Evolutionary conservation across 92 coral and sea anemone species (phyloP).

Genomic region (Actinostola sp.): DNA sequence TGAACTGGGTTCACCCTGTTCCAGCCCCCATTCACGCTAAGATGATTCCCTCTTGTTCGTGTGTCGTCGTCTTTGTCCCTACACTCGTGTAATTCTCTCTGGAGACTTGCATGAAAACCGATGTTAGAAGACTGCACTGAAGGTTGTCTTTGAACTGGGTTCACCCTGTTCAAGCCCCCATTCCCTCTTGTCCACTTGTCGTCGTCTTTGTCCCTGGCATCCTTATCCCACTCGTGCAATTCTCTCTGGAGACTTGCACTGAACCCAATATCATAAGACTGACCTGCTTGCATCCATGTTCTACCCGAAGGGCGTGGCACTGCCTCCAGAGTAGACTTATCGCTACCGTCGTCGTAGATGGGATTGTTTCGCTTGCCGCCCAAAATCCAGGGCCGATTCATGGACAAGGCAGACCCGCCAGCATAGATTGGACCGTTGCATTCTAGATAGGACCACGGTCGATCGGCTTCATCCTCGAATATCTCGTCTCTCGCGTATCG

Average conservation of each 20-base stretch:
- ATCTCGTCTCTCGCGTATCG: slow-evolving; percentile 5
- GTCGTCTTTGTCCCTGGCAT: not conserved
- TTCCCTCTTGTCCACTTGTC: not conserved
- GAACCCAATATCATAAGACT: not conserved
- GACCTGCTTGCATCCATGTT: slow-evolving; percentile 6
- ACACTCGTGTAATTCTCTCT: not conserved
- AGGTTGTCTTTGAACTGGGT: not conserved
- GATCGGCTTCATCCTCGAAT: not conserved
- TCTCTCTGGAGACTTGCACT: not conserved
- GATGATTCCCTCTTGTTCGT: not conserved
- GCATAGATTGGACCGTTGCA: slow-evolving; percentile 17
- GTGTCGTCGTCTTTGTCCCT: not conserved
- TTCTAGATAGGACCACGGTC: slow-evolving; percentile 17
- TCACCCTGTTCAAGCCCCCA: not conserved
- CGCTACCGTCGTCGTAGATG: slow-evolving; percentile 12
- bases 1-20: not conserved
- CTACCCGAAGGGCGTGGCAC: not conserved
- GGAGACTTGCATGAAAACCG: not conserved
- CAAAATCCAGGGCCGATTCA: slow-evolving; percentile 21
- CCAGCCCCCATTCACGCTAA: too few relatives aligned
- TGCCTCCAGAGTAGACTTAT: slow-evolving; percentile 2
- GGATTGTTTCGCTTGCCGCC: slow-evolving; percentile 30
- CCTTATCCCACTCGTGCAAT: not conserved
- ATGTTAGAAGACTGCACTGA: not conserved
- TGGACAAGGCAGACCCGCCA: not conserved